These are phyloP conservation scores for Panulirus ornatus DNA, from an alignment of 1,140 invertebrate genomes.

Conservation along the genomic window DNA sequence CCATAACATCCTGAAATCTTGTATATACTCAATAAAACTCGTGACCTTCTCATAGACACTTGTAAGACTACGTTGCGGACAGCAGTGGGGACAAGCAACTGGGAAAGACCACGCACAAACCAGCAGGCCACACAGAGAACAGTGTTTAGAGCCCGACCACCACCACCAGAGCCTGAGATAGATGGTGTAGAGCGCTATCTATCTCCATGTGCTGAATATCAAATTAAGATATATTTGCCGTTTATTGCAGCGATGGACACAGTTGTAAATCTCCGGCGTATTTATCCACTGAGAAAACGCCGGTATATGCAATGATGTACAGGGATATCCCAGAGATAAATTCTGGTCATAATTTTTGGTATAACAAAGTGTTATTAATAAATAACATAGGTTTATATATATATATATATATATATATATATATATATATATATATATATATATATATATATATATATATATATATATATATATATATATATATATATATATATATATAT, in stretches of 20 bases:
- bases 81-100: too few species aligned
- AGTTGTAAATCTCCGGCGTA: constrained; percentile 3
- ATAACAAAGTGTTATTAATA: background rate
- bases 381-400: constrained; percentile 17
- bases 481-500: constrained; percentile 57
- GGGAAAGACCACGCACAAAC: too few species aligned
- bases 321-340: too few species aligned
- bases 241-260: constrained; percentile 45
- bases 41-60: too few species aligned
- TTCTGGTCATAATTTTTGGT: background rate
- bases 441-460: constrained; percentile 47
- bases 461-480: constrained; percentile 60
- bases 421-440: constrained; percentile 37
- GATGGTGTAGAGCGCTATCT: too few species aligned
- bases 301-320: background rate
- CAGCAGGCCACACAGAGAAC: too few species aligned
- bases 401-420: constrained; percentile 42
- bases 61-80: too few species aligned
- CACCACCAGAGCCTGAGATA: too few species aligned
- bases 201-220: constrained; percentile 46
- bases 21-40: too few species aligned
- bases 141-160: too few species aligned
- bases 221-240: constrained; percentile 52
- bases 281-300: constrained; percentile 25
- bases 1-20: too few species aligned